Evolutionary conservation across 2,113 vertebrate genomes (phyloP), one percentile per base, ranked within the genome.

Genomic region (Zapornia atra): DNA sequence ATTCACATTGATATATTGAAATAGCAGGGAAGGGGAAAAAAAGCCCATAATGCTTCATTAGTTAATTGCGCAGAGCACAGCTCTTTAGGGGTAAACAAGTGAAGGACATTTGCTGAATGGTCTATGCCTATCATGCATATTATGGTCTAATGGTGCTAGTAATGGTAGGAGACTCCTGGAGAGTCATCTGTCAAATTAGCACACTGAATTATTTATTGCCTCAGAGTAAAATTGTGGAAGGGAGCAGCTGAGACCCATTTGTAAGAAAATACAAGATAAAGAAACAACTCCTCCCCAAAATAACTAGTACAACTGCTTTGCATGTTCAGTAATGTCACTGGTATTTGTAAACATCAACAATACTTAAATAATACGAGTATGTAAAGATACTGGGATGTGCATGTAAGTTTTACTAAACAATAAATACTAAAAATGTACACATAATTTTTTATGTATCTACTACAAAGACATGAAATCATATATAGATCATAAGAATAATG

Each of bases 121-220:
- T 96, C 97, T 97, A 54, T 97, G 97, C 97, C 97, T 97, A 92
- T 98, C 98, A 97, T 94, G 94, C 97, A 97, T 97, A 98, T 98
- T 98, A 98, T 97, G 97, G 98, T 96, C 97, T 98, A 98, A 98
- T 98, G 98, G 98, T 97, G 98, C 98, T 96, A 91, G 97, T 98
- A 98, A 98, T 98, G 98, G 98, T 93, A 97, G 98, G 97, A 97
- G 98, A 97, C 97, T 98, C 98, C 98, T 91, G 97, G 98, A 98
- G 98, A 98, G 98, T 98, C 98, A 98, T 98, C 98, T 98, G 98
- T 98, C 98, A 98, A 98, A 98, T 98, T 98, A 98, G 97, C 98
- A 98, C 98, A 96, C 97, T 98, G 98, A 98, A 98, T 98, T 98
- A 98, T 98, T 98, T 98, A 98, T 98, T 98, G 97, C 97, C 91